Base-by-base conservation (phyloP, 2,888 invertebrate genomes). In the Tiliacea citrago region DNA sequence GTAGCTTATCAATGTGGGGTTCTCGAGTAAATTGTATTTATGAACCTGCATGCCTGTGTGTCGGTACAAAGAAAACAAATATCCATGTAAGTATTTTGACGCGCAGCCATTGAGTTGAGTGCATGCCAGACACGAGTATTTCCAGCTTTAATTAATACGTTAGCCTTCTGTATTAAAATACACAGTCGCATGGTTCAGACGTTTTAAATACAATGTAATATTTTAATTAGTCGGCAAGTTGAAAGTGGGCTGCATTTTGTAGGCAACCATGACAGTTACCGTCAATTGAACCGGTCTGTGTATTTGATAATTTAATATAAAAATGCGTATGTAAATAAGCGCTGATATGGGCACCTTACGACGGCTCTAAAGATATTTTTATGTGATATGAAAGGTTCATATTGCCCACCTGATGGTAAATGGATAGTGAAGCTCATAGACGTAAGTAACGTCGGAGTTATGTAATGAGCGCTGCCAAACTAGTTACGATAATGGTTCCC, bases 161-260 rank as follows among this genome's bases (percentile, higher is more conserved):
- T 89, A 90, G 82, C 85, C 86, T 86, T 86, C 83, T 86, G 80
- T 89, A 86, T 88, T 85, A 87, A 90, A 87, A 89, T 88, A 89
- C 86, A 80, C 85, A 89, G 88, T 91, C 83, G 88, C 90, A 86
- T 89, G 88, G 87, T 85, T 81, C 79, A 87, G 85, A 84, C 84
- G 85, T 80, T 86, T 89, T 88, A 85, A 80, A 86, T 92, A 95
- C 95, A 93, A 89, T 94, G 95, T 95, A 91, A 88, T 77, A 87
- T 90, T 91, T 91, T 92, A 94, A 95, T 94, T 90, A 90, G 90
- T 88, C 93, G 93, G 93, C 84, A 77, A 89, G 81, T 88, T 92
- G 87, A 91, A 94, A 93, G 92, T 87, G 76, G 67, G 79, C 82
- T 81, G 82, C 85, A 85, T 88, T 84, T 89, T 87, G 83, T 88